Evolutionary conservation across 2,113 vertebrate genomes (phyloP), one percentile per base, ranked within the genome.

Genomic region (Lophochroa leadbeateri): DNA sequence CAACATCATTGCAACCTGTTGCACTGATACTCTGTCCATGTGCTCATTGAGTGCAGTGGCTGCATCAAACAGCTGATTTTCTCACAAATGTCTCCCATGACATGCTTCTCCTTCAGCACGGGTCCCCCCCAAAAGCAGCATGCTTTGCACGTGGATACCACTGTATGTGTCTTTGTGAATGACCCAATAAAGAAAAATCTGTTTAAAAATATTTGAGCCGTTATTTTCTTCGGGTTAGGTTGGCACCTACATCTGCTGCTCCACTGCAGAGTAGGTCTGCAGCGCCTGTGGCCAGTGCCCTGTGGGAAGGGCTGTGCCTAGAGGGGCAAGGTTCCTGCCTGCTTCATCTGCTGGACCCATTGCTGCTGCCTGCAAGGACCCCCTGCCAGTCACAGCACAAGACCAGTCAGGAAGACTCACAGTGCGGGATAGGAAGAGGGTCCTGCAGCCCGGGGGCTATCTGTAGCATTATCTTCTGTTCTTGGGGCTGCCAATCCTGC

Each of bases 101-200:
- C 17, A 19, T 20, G 35, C 52, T 81, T 49, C 57, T 57, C 27
- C 27, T 0, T 0, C 17, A 61, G 27, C 21, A 49, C 0, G 0
- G 6, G 10, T 67, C 9, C 35, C 55, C 39, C 53, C 18, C 28
- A 21, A 63, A 11, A 60, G 28, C 46, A 77, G 19, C 31, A 31
- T 2, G 17, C 24, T 39, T 43, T 60, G 57, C 20, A 49, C 17
- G 46, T 8, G 18, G 46, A 55, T 15, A 44, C 16, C 0, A 1
- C 21, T 57, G 47, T 13, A 11, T 7, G 17, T 7, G 10, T 31
- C 5, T 33, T 41, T 1, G 1, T 41, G 57, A 92, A 41, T 31
- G 7, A 60, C 33, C 13, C 58, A 82, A 68, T 82, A 94, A 94
- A 92, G 35, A 72, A 11, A 67, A 64, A 27, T 2, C 21, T 61